phyloP scores from a whole-genome alignment of 2,888 invertebrate species.

The Drosophila colorata region DNA sequence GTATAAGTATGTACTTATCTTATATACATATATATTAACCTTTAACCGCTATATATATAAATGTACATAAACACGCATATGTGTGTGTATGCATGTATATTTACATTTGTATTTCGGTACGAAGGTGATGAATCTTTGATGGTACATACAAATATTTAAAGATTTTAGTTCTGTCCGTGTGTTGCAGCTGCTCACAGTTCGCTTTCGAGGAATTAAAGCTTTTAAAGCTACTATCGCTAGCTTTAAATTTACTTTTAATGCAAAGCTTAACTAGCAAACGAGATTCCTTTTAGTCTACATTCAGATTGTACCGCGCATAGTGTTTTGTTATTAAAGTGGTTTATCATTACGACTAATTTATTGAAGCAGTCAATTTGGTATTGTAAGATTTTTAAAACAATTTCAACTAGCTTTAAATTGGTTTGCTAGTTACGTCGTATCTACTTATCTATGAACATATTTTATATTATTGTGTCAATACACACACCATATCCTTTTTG shows the following conservation, averaged over 20 bases:
- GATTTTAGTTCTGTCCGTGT: conserved; percentile 24
- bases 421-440: neutral
- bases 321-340: conserved; percentile 8
- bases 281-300: conserved; percentile 49
- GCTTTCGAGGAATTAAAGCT: conserved; percentile 45
- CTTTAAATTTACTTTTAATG: conserved; percentile 43
- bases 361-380: neutral
- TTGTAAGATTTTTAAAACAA: neutral
- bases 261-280: conserved; percentile 44
- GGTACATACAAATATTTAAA: conserved; percentile 26
- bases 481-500: conserved; percentile 7
- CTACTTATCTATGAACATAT: neutral
- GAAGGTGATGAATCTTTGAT: conserved; percentile 17
- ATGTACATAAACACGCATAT: neutral
- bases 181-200: conserved; percentile 33
- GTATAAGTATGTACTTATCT: neutral
- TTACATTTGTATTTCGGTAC: neutral
- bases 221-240: conserved; percentile 47
- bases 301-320: conserved; percentile 29
- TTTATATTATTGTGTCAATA: neutral
- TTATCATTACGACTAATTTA: conserved; percentile 2
- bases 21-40: neutral
- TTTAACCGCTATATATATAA: neutral
- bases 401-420: neutral
- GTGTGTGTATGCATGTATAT: neutral